Base-by-base conservation (phyloP, 2,888 invertebrate species). In the Melanargia galathea region DNA sequence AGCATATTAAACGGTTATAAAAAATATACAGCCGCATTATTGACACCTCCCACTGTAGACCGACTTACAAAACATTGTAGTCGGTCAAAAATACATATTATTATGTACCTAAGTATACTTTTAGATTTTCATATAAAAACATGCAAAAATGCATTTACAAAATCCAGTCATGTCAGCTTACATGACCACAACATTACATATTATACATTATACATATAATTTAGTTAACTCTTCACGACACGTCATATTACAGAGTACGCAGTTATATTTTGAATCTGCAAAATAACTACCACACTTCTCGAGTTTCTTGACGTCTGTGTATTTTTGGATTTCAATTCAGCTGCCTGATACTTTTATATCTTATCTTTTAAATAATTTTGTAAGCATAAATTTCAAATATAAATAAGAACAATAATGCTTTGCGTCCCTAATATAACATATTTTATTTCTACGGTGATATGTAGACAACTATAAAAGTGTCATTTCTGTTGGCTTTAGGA, bases 401-500 rank as follows among this genome's bases (percentile, higher is more conserved):
- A 51, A 51, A 33, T 51, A 51, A 30, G 40, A 24, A 55, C 16
- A 55, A 55, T 55, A 43, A 43, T 55, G 55, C 55, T 35, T 52
- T 13, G 43, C 16, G 16, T 55, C 40, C 55, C 45, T 46, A 20
- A 46, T 46, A 46, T 57, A 13, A 46, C 11, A 33, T 49, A 49
- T 22, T 35, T 35, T 33, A 33, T 52, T 33, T 20, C 3, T 35
- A 35, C n/a, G 33, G 7, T 33, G 51, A 26, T 30, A 10, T 48
- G 13, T 35, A 52, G 33, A 52, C 26, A 51, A 73, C 75, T 86
- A 87, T 86, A 88, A 82, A 68, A 86, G 63, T 18, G 78, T 86
- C 48, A 89, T 85, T 68, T 88, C 83, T 56, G 80, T 78, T 70
- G 81, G 79, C 83, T 82, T 84, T 81, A 80, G 73, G 72, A 83